These are phyloP conservation scores for Irena cyanogastra DNA, from an alignment of 2,113 vertebrate genomes.

Conservation along the genomic window DNA sequence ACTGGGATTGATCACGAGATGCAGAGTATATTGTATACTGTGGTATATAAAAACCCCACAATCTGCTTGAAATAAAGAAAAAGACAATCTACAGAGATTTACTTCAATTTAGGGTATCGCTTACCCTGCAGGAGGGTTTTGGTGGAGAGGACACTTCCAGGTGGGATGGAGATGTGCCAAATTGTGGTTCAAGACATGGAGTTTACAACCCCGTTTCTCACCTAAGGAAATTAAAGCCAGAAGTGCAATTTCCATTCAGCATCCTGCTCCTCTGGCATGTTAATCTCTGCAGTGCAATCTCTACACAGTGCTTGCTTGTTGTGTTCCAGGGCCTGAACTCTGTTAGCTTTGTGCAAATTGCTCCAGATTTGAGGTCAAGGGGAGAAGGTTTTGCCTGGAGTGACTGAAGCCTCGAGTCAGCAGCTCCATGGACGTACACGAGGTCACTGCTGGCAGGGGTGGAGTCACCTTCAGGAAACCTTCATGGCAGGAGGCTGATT, in stretches of 20 bases:
- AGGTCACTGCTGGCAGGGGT: background rate
- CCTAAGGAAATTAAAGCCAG: background rate
- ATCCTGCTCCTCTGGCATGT: background rate
- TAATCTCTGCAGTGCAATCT: background rate
- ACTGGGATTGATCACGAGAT: background rate
- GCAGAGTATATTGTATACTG: background rate
- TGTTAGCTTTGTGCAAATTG: background rate
- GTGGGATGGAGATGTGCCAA: background rate
- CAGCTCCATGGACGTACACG: background rate
- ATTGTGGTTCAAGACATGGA: background rate
- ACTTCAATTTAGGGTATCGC: background rate
- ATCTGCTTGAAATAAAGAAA: background rate
- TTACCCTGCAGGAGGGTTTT: background rate
- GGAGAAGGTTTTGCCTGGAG: background rate
- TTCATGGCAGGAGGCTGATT: background rate
- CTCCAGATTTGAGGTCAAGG: background rate
- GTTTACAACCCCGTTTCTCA: background rate
- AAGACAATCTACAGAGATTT: background rate
- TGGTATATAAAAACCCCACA: background rate
- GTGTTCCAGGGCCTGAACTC: background rate
- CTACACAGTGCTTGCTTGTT: background rate
- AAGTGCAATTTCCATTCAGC: background rate
- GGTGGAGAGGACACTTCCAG: background rate
- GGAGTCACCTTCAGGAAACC: background rate
- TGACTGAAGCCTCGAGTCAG: rapidly evolving